Evolutionary conservation across 2,797 vertebrate genomes (phyloP).

Genomic region (Siniperca undulata): DNA sequence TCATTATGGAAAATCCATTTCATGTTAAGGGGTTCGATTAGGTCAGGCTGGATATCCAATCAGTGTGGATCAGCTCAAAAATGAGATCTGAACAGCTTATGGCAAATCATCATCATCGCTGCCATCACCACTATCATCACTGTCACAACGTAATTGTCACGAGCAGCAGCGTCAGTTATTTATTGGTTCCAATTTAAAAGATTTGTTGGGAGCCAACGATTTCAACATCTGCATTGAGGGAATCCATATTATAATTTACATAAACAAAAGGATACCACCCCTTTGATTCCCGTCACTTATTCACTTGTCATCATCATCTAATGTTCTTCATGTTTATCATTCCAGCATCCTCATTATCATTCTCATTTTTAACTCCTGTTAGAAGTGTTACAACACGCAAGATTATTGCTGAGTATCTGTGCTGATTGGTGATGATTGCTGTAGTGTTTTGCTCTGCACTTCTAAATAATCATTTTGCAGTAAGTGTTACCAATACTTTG

Average conservation of each 20-base stretch:
- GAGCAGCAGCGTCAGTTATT: background rate
- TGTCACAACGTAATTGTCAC: background rate
- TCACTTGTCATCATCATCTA: background rate
- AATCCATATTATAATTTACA: background rate
- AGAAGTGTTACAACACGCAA: background rate
- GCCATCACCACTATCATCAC: slow-evolving; percentile 22
- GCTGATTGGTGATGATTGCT: slow-evolving; percentile 14
- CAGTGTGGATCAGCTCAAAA: slow-evolving; percentile 57
- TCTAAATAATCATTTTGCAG: background rate
- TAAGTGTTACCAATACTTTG: background rate
- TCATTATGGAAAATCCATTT: slow-evolving; percentile 76
- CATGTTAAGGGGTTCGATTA: slow-evolving; percentile 61
- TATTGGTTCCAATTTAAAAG: slow-evolving; percentile 12
- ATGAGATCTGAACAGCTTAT: slow-evolving; percentile 40
- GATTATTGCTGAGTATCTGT: slow-evolving; percentile 1
- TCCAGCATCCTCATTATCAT: background rate
- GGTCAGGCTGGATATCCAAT: slow-evolving; percentile 61
- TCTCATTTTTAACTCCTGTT: background rate
- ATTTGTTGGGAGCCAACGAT: slow-evolving; percentile 12
- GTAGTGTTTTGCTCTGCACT: slow-evolving; percentile 7
- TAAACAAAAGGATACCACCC: background rate
- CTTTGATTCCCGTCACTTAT: slow-evolving; percentile 3
- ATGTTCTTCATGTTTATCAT: slow-evolving; percentile 3
- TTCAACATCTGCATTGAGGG: background rate
- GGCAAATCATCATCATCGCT: slow-evolving; percentile 28